phyloP scores from a whole-genome alignment of 2,888 invertebrate species.

The Icerya purchasi region DNA sequence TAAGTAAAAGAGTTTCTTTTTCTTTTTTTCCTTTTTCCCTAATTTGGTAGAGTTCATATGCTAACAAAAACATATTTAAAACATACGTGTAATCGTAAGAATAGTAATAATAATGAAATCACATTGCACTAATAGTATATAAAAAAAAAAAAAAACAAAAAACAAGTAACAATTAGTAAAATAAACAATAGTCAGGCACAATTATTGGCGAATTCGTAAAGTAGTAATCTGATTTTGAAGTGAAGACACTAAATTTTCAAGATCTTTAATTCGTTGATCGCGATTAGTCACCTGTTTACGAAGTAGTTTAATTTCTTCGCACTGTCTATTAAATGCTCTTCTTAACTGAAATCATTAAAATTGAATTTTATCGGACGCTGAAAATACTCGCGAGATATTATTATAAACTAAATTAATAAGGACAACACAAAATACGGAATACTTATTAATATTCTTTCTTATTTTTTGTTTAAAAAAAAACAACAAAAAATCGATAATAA shows the following conservation, averaged over 20 bases:
- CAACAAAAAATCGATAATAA: too few relatives aligned
- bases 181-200: too few relatives aligned
- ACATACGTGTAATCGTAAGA: too few relatives aligned
- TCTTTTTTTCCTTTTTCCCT: too few relatives aligned
- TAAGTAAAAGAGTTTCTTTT: too few relatives aligned
- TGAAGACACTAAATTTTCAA: slow-evolving; percentile 50
- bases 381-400: slow-evolving; percentile 3
- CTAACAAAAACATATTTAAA: too few relatives aligned
- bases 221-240: slow-evolving; percentile 26
- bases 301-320: slow-evolving; percentile 53
- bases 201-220: slow-evolving; percentile 10
- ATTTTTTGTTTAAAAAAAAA: too few relatives aligned
- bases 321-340: slow-evolving; percentile 51
- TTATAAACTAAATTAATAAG: slow-evolving; percentile 6
- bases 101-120: too few relatives aligned
- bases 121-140: too few relatives aligned
- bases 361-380: neutral
- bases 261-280: slow-evolving; percentile 55
- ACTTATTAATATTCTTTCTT: neutral
- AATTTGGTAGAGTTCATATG: too few relatives aligned
- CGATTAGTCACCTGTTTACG: slow-evolving; percentile 55
- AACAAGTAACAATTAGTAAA: too few relatives aligned
- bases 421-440: slow-evolving; percentile 14
- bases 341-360: slow-evolving; percentile 45
- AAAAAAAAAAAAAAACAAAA: too few relatives aligned